phyloP scores from a whole-genome alignment of 30 jellyfish, hydroid and myxozoan species.

The Aurelia sp. region DNA sequence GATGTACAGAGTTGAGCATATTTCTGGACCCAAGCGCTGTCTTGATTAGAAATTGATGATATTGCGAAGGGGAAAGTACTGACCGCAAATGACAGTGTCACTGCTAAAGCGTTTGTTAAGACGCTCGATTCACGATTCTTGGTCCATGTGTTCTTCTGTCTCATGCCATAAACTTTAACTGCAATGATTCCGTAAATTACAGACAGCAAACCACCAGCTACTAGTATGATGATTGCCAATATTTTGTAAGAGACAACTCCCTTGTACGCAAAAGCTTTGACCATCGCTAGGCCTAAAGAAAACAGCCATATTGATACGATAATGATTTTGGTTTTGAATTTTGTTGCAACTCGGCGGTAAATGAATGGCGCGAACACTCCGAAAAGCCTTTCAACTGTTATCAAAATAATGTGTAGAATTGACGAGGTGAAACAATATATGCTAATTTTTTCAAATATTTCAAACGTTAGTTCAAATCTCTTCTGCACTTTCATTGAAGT shows the following conservation, averaged over 20 bases:
- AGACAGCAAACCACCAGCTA: slow-evolving; percentile 32
- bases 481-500: too few relatives aligned
- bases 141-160: not conserved
- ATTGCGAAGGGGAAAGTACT: slow-evolving; percentile 47
- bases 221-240: slow-evolving; percentile 4
- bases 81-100: slow-evolving; percentile 32
- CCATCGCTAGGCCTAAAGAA: not conserved
- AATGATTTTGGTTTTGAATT: slow-evolving; percentile 1
- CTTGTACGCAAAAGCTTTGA: not conserved
- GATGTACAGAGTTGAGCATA: not conserved
- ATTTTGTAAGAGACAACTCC: not conserved
- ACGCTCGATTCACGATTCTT: slow-evolving; percentile 20
- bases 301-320: slow-evolving; percentile 33
- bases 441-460: too few relatives aligned
- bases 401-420: too few relatives aligned
- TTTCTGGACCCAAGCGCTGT: not conserved
- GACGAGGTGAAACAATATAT: too few relatives aligned
- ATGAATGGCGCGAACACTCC: too few relatives aligned
- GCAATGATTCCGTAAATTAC: slow-evolving; percentile 38
- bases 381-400: too few relatives aligned
- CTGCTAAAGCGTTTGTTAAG: slow-evolving; percentile 44
- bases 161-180: not conserved
- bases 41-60: not conserved
- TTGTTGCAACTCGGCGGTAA: slow-evolving; percentile 37
- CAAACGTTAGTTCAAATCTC: too few relatives aligned